Percentiles rank a stretch among this genome's conserved stretches.
These are phyloP conservation scores for Halichoerus grypus DNA, from an alignment of 2,113 vertebrate genomes.

Conservation along the genomic window DNA sequence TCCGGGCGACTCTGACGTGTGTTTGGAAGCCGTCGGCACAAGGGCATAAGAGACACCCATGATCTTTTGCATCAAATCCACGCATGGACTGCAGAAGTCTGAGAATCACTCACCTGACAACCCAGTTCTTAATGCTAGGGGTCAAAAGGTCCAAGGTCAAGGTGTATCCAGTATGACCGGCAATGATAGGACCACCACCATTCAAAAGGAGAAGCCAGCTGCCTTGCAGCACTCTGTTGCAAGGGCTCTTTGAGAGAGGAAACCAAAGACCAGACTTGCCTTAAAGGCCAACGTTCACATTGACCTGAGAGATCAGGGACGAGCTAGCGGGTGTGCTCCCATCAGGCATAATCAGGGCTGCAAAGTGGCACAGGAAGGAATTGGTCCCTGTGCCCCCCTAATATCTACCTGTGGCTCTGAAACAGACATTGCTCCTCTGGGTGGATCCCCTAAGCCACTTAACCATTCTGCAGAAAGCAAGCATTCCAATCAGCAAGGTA, in stretches of 20 bases:
- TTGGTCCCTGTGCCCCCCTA: neutral
- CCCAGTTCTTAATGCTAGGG: neutral
- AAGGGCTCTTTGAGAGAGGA: neutral
- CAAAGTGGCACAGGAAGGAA: neutral
- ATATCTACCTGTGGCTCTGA: neutral
- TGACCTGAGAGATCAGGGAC: neutral
- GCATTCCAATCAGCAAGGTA: neutral
- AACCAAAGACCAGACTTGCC: neutral
- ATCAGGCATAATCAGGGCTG: neutral
- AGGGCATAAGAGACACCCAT: rapidly evolving
- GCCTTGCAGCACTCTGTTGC: neutral
- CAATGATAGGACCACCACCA: neutral
- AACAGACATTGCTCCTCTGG: neutral
- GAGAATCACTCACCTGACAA: neutral
- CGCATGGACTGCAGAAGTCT: neutral
- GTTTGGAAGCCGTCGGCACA: neutral
- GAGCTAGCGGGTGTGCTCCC: neutral
- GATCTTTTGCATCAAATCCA: neutral
- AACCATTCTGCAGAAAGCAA: neutral
- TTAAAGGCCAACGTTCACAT: neutral
- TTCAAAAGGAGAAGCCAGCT: neutral
- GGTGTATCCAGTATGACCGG: neutral
- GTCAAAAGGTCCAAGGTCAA: neutral
- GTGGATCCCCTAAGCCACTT: neutral
- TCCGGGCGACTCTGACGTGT: neutral